Percentiles rank a stretch among this genome's conserved stretches.
phyloP scores from a whole-genome alignment of 2,113 vertebrate genomes.

The Peucedramus taeniatus region DNA sequence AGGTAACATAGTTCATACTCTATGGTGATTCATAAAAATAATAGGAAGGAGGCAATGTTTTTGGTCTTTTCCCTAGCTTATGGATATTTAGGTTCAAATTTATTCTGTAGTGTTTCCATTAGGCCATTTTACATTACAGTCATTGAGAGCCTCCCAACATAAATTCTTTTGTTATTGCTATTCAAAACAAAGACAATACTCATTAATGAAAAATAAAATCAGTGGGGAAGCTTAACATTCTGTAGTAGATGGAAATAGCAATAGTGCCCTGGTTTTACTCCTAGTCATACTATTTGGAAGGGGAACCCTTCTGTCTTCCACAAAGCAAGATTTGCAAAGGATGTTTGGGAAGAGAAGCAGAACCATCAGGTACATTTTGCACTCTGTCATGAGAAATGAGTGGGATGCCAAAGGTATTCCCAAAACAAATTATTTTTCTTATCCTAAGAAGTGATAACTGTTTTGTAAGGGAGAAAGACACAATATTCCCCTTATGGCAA shows the following conservation, averaged over 20 bases:
- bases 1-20: not conserved
- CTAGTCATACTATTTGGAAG: not conserved
- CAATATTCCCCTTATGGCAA: not conserved
- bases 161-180: not conserved
- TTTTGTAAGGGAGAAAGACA: not conserved
- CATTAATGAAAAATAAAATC: not conserved
- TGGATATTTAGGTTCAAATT: not conserved
- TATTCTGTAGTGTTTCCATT: not conserved
- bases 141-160: not conserved
- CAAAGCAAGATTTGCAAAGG: fast-evolving
- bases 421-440: not conserved
- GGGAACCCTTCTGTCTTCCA: not conserved
- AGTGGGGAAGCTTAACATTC: not conserved
- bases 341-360: not conserved
- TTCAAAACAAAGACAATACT: not conserved
- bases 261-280: not conserved
- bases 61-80: not conserved
- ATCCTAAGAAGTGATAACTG: not conserved
- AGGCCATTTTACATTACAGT: not conserved
- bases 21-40: not conserved
- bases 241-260: not conserved
- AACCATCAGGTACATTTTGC: not conserved
- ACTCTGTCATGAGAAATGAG: not conserved
- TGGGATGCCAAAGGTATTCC: not conserved
- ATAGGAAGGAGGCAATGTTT: not conserved